Percentiles rank a stretch among this genome's conserved stretches.
These are phyloP conservation scores for Cynocephalus volans DNA, from an alignment of 2,113 vertebrate genomes.

Conservation along the genomic window DNA sequence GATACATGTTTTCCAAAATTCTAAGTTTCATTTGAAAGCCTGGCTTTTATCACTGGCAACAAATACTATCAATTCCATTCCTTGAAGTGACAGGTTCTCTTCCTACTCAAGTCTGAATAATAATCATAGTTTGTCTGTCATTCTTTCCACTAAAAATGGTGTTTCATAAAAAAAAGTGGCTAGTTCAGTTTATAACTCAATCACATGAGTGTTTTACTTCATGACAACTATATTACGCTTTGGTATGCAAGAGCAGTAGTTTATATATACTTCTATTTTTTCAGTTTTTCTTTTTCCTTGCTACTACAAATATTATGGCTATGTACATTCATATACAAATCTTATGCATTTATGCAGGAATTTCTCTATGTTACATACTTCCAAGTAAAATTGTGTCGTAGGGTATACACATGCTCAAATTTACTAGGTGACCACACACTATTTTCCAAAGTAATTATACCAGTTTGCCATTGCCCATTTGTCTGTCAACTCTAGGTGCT, in stretches of 20 bases:
- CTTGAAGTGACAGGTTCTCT: constrained; percentile 12
- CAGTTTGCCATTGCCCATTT: not conserved
- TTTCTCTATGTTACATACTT: not conserved
- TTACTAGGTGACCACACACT: not conserved
- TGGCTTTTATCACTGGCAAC: constrained; percentile 11
- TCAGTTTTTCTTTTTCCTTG: constrained; percentile 26
- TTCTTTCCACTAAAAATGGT: constrained; percentile 38
- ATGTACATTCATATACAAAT: not conserved
- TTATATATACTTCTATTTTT: not conserved
- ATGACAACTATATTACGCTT: not conserved
- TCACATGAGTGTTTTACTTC: not conserved
- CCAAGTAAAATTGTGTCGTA: not conserved
- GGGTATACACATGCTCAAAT: not conserved
- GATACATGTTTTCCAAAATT: constrained; percentile 36
- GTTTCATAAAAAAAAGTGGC: not conserved
- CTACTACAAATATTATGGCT: not conserved
- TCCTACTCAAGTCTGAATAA: constrained; percentile 17
- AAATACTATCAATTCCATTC: not conserved
- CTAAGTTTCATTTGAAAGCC: constrained; percentile 9
- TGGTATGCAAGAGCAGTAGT: not conserved
- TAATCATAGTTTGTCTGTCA: not conserved
- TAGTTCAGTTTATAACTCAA: constrained; percentile 1
- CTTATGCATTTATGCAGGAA: constrained; percentile 12
- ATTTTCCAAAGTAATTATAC: not conserved
- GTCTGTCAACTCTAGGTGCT: not conserved